Evolutionary conservation across 2,888 invertebrate genomes (phyloP).

Genomic region (Drosophila prostipennis): DNA sequence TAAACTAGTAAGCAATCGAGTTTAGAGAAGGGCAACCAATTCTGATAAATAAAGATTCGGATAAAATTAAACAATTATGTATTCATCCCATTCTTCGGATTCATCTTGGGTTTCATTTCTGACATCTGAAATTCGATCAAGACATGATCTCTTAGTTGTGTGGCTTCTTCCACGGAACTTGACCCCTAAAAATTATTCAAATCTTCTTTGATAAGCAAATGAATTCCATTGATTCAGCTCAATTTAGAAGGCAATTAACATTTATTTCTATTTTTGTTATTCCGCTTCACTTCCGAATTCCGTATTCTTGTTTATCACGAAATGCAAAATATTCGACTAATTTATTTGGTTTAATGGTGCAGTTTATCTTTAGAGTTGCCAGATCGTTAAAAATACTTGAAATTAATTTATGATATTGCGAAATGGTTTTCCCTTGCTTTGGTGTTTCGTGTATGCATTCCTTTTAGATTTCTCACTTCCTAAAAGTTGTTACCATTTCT

Average conservation of each 20-base stretch:
- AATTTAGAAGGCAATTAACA: constrained; percentile 17
- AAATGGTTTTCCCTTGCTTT: too few species aligned
- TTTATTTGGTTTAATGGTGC: constrained; percentile 25
- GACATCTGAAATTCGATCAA: constrained; percentile 21
- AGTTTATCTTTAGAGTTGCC: not conserved
- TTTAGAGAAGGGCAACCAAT: not conserved
- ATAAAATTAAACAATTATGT: not conserved
- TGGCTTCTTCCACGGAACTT: constrained; percentile 12
- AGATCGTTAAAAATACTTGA: too few species aligned
- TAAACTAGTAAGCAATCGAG: too few species aligned
- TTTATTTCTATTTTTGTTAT: constrained; percentile 6
- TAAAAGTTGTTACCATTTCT: not conserved
- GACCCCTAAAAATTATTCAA: constrained; percentile 27
- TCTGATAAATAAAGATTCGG: not conserved
- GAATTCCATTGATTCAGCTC: constrained; percentile 11
- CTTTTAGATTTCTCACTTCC: not conserved
- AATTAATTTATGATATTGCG: too few species aligned
- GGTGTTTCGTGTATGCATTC: not conserved
- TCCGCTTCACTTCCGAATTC: constrained; percentile 31
- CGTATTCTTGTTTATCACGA: not conserved
- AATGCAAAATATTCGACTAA: constrained; percentile 12
- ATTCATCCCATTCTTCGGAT: constrained; percentile 3
- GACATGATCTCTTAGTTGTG: not conserved
- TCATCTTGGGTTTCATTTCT: constrained; percentile 1
- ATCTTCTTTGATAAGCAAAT: constrained; percentile 27